These are phyloP conservation scores for Anoncus sp. DNA, from an alignment of 2,888 invertebrate genomes.

Conservation along the genomic window DNA sequence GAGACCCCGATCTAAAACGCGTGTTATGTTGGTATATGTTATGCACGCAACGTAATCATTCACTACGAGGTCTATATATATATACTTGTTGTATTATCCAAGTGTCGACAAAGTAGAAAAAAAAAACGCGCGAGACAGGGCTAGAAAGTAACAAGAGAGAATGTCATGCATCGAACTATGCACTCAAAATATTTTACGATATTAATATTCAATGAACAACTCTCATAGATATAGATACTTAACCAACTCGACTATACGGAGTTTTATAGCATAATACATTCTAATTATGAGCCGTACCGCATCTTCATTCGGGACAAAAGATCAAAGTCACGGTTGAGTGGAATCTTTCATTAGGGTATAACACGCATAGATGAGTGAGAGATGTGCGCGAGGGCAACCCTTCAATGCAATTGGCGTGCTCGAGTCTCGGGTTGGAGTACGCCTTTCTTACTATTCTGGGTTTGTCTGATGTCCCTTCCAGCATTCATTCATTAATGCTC, in stretches of 20 bases:
- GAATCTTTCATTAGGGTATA: conserved; percentile 75
- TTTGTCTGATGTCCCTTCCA: conserved; percentile 60
- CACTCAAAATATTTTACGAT: no score
- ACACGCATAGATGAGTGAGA: background rate
- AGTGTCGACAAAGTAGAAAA: background rate
- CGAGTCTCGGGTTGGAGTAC: conserved; percentile 14
- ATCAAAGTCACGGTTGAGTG: conserved; percentile 76
- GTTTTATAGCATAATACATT: conserved; percentile 1
- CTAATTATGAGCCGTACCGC: background rate
- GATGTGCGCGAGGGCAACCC: conserved; percentile 30
- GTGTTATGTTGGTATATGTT: no score
- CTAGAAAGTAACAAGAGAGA: no score
- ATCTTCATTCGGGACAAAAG: conserved; percentile 60
- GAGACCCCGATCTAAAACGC: no score
- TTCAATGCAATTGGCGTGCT: conserved; percentile 48
- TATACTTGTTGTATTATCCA: background rate
- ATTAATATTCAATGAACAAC: conserved; percentile 24
- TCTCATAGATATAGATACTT: background rate
- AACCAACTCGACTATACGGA: background rate
- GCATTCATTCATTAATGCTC: conserved; percentile 80
- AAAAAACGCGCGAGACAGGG: background rate
- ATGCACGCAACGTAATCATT: background rate
- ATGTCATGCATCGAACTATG: no score
- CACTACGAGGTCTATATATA: background rate
- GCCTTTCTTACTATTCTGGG: conserved; percentile 41